Evolutionary conservation across 2,797 vertebrate species (phyloP), one percentile per base, ranked within the genome.

Genomic region (Melanogrammus aeglefinus): DNA sequence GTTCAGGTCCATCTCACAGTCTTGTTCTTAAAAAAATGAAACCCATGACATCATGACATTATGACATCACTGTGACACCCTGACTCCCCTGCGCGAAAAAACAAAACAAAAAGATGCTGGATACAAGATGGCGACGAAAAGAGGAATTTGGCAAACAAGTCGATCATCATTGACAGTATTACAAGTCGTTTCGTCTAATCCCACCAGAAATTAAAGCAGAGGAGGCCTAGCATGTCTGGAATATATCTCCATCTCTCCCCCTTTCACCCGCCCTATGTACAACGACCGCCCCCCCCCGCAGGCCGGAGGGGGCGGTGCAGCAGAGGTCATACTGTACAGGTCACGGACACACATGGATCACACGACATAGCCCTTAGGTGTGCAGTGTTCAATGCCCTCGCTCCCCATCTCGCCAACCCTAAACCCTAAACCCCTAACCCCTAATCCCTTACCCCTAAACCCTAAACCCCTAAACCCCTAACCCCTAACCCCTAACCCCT

Each of bases 361-460:
- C 81, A 81, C 88, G 93, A 87, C 95, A 94, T 95, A 95, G 94
- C 94, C 94, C 94, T 95, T 95, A 88, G 84, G 84, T 93, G 91
- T 93, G 92, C 91, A 92, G 89, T 89, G 91, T 92, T 88, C 86
- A 80, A 82, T 78, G 84, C 80, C 81, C 84, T 63, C 41, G 35
- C 76, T 18, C 74, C 1, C 82, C 79, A 83, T 47, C 41, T 35
- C 76, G 14, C 74, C 31, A 6, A 36, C 35, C 35, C 35, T 36
- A 36, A 36, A 36, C 35, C 35, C 0, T 79, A 1, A 2, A 41
- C 38, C 79, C 81, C 77, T 0, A 39, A 12, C n/a, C 69, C 66
- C 75, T 21, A 10, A 39, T 1, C 36, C 74, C 21, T 16, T 66
- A 24, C 13, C 39, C 38, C 24, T 24, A 72, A 83, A 78, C 77